Evolutionary conservation across 2,888 invertebrate genomes (phyloP), one percentile per base, ranked within the genome.

Genomic region (Ramazzottius varieornatus): DNA sequence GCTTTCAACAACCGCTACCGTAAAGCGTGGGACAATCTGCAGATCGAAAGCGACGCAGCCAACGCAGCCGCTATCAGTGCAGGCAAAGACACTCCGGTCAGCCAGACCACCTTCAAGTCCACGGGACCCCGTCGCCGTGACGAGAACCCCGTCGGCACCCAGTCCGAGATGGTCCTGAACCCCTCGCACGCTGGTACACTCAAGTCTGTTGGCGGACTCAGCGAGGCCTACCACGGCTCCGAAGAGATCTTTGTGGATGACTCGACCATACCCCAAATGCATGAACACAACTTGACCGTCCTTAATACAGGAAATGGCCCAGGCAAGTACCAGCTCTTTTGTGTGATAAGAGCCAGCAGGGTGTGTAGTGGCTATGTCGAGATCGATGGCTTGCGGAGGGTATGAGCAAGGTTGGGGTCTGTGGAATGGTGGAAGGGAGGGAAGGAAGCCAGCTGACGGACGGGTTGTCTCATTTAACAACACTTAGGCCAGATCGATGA

Each of bases 21-120:
- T 29, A 54, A 54, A 29, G 54, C 54, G 16, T 54, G 54, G 54
- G 54, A 54, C 29, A 54, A 54, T 29, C 54, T 54, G 54, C 54
- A 54, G 54, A 8, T 54, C 16, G 16, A 54, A 4, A 24, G 8
- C 20, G 29, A 16, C 4, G 54, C 8, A 13, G 54, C 20, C 54
- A 24, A 24, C 4, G 4, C 13, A 29, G 29, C 20, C 29, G 54
- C 20, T 16, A 24, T 4, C n/a, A 29, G 8, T 16, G 29, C 4
- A 4, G 54, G 54, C 4, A 54, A 54, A 29, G 54, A 54, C 54
- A 54, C 54, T 8, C 54, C 29, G 29, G 29, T 29, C 24, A 54
- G 54, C 54, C 54, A 54, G 20, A 24, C 54, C 20, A 54, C 54
- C 54, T 54, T 54, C 29, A 13, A 54, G 24, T 54, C 54, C 4